Evolutionary conservation across 1,140 invertebrate species (phyloP).

Genomic region (Dysdera silvatica): DNA sequence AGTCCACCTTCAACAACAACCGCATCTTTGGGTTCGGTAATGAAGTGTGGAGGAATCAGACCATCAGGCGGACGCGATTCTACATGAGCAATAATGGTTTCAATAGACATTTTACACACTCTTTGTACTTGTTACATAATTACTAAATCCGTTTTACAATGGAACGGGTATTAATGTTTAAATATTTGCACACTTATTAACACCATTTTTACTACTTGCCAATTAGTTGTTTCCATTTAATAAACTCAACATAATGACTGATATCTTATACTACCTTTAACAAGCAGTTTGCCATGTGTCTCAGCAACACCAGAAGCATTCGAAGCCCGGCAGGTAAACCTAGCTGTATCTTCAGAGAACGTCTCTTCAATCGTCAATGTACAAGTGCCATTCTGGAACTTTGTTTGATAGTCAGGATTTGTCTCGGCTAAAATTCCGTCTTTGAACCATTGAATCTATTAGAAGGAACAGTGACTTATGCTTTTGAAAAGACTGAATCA

Average conservation of each 20-base stretch:
- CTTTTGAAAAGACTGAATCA: not conserved
- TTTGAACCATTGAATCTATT: slow-evolving; percentile 74
- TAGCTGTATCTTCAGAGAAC: slow-evolving; percentile 71
- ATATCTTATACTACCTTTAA: slow-evolving; percentile 65
- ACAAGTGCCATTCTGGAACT: slow-evolving; percentile 48
- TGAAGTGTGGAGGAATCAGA: slow-evolving; percentile 56
- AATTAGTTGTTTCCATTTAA: not conserved
- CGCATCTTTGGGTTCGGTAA: slow-evolving; percentile 55
- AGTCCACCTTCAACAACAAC: slow-evolving; percentile 56
- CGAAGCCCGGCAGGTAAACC: slow-evolving; percentile 62
- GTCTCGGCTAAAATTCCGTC: slow-evolving; percentile 78
- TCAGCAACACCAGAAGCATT: slow-evolving; percentile 62
- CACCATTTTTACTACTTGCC: not conserved
- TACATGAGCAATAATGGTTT: no score
- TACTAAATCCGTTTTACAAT: no score
- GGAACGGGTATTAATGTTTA: no score
- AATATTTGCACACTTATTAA: not conserved
- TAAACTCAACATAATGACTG: not conserved
- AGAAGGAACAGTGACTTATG: not conserved
- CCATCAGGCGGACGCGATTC: slow-evolving; percentile 59
- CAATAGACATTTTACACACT: no score
- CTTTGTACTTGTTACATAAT: no score
- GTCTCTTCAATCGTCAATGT: slow-evolving; percentile 66
- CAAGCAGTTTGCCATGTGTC: slow-evolving; percentile 62
- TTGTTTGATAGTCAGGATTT: slow-evolving; percentile 72